phyloP scores from a whole-genome alignment of 2,888 invertebrate genomes.

The Sarcophaga subvicina region DNA sequence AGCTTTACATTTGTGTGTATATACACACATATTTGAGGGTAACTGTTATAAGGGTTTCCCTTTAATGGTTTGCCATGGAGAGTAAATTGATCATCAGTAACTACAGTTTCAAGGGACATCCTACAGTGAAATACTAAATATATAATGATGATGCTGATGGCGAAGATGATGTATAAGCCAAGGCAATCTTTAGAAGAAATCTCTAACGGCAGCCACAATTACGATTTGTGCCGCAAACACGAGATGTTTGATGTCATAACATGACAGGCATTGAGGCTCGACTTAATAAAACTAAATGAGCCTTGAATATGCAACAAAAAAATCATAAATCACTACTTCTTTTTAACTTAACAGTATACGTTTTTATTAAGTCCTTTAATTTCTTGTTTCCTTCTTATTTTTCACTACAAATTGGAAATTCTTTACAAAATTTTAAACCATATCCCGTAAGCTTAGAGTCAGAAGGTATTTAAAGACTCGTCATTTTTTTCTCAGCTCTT shows the following conservation, averaged over 20 bases:
- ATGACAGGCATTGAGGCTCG: conserved; percentile 28
- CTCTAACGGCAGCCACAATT: not conserved
- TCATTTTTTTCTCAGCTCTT: not conserved
- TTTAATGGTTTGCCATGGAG: not conserved
- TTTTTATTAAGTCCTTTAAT: conserved; percentile 18
- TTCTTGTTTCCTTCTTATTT: too few species aligned
- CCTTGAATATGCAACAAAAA: conserved; percentile 46
- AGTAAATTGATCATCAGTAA: not conserved
- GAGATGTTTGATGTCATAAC: conserved; percentile 51
- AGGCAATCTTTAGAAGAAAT: conserved; percentile 2
- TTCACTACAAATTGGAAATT: conserved; percentile 14
- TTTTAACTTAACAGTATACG: conserved; percentile 8
- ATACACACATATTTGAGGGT: not conserved
- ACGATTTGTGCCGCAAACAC: conserved; percentile 29
- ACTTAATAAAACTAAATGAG: conserved; percentile 59
- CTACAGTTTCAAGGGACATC: not conserved
- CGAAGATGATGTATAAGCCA: not conserved
- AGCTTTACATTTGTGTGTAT: conserved; percentile 10
- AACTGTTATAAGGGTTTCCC: conserved; percentile 4
- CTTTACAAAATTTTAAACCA: conserved; percentile 3
- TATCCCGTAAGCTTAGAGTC: not conserved
- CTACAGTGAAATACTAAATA: not conserved
- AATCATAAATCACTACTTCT: conserved; percentile 18
- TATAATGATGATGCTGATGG: not conserved
- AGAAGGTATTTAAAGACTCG: conserved; percentile 13